Conservation (phyloP, 2,888 invertebrate genomes). For the Acanthosepion lycidas region DNA sequence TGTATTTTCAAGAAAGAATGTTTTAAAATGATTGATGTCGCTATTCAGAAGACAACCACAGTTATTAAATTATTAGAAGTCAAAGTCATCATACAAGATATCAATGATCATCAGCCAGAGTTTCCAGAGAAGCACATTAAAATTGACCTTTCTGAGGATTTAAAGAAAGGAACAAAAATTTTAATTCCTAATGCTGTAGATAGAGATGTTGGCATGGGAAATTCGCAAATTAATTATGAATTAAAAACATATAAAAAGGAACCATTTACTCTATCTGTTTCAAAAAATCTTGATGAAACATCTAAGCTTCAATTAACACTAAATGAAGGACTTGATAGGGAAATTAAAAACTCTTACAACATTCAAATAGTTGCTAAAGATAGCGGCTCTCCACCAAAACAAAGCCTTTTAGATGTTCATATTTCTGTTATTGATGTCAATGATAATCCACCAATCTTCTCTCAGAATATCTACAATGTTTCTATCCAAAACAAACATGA, state of each 20-base stretch:
- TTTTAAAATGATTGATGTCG: neutral
- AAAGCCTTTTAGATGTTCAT: neutral
- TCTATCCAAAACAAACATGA: neutral
- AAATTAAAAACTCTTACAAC: neutral
- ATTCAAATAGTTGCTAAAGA: constrained; percentile 17
- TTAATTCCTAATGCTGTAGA: neutral
- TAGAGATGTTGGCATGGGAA: neutral
- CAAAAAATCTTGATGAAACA: neutral
- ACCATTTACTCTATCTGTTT: neutral
- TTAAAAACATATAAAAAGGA: neutral
- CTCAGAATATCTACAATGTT: neutral
- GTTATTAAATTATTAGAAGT: neutral
- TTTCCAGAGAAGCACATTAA: neutral
- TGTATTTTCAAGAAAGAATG: neutral
- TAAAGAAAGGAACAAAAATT: neutral
- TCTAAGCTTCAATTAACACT: no score
- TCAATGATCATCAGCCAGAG: neutral
- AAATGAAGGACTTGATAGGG: neutral
- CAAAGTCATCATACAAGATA: neutral
- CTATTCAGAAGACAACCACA: neutral
- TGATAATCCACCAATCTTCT: neutral
- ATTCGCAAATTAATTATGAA: neutral
- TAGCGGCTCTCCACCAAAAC: neutral
- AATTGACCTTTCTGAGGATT: neutral
- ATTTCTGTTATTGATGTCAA: neutral